Evolutionary conservation across 2,888 invertebrate species (phyloP).

Genomic region (Himalopsyche japonica): DNA sequence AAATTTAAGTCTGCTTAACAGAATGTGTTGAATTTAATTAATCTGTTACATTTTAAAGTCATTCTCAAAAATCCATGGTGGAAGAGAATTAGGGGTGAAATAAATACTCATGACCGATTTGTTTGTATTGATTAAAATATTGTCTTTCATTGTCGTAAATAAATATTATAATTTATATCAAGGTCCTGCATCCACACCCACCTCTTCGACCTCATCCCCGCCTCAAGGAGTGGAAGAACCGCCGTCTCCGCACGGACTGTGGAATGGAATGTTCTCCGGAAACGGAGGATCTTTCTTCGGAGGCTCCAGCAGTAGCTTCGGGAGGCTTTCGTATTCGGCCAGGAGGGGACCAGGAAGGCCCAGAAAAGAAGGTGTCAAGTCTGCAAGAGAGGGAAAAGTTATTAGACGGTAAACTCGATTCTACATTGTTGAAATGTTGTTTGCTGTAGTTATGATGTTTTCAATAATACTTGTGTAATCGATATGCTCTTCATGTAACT

Average conservation of each 20-base stretch:
- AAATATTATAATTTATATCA: slow-evolving; percentile 40
- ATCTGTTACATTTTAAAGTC: too few species aligned
- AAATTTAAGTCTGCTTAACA: too few species aligned
- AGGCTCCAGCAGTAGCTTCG: slow-evolving; percentile 67
- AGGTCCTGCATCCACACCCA: slow-evolving; percentile 69
- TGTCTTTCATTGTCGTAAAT: too few species aligned
- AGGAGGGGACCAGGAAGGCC: slow-evolving; percentile 80
- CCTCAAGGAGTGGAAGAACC: slow-evolving; percentile 63
- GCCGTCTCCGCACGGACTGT: slow-evolving; percentile 60
- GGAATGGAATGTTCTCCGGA: slow-evolving; percentile 41
- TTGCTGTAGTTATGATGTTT: too few species aligned
- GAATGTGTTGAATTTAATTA: too few species aligned
- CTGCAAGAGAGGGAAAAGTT: slow-evolving; percentile 57
- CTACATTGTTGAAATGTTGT: too few species aligned
- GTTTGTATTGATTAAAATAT: too few species aligned
- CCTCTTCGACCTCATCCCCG: slow-evolving; percentile 67
- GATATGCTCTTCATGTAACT: background rate
- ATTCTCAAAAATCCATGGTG: too few species aligned
- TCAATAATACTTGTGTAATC: too few species aligned
- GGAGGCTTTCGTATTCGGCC: slow-evolving; percentile 63
- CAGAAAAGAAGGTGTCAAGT: slow-evolving; percentile 70
- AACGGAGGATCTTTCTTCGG: slow-evolving; percentile 54
- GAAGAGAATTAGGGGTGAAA: too few species aligned
- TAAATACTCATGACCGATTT: too few species aligned
- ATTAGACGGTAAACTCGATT: slow-evolving; percentile 51